Conservation (phyloP, 2,113 vertebrate genomes). For the Dryoscopus gambensis region DNA sequence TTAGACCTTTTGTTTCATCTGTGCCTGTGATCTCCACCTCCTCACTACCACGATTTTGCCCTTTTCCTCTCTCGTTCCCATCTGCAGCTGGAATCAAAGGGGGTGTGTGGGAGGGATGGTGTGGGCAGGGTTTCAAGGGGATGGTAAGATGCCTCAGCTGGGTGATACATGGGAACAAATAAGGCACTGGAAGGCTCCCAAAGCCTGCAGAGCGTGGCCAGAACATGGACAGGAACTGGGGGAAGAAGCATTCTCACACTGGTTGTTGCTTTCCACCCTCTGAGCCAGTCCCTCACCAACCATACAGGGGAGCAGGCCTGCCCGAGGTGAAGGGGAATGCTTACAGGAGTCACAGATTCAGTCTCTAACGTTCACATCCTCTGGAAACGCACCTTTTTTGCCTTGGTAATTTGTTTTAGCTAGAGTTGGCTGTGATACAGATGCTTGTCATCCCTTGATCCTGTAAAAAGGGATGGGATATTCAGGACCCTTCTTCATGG, state of each 20-base stretch:
- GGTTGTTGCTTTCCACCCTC: background rate
- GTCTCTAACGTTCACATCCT: background rate
- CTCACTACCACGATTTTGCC: background rate
- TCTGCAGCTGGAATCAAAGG: constrained; percentile 37
- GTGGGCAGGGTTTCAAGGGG: constrained; percentile 8
- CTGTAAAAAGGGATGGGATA: background rate
- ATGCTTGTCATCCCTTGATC: background rate
- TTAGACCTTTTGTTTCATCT: constrained; percentile 29
- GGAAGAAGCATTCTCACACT: background rate
- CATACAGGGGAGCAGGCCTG: background rate
- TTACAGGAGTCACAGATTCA: background rate
- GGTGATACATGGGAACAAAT: background rate
- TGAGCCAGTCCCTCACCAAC: background rate
- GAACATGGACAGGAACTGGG: background rate
- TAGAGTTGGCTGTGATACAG: background rate
- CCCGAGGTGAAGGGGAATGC: background rate
- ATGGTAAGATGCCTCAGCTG: background rate
- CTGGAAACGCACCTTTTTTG: background rate
- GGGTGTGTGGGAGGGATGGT: background rate
- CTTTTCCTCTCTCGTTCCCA: background rate
- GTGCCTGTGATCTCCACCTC: constrained; percentile 21
- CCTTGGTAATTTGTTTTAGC: background rate
- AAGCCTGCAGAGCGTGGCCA: background rate
- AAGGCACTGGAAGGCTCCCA: background rate
- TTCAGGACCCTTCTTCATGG: background rate